Percentiles rank a stretch among this genome's conserved stretches.
Conservation (phyloP, 2,797 vertebrate species). For the Tenualosa thibaudeaui region DNA sequence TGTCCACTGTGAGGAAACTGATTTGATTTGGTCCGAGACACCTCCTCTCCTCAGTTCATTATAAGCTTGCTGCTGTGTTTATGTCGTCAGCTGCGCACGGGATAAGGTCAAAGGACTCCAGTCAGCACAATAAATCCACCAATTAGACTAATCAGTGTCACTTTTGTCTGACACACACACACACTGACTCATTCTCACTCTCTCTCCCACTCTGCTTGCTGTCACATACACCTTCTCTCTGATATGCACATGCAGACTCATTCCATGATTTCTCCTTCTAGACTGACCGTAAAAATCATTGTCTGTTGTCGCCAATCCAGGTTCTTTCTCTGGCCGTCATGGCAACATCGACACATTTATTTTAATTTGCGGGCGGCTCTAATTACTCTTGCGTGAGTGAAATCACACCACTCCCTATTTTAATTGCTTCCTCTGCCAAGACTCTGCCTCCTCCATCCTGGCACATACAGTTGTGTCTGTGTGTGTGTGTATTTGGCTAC, state of each 20-base stretch:
- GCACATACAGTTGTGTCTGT: not conserved
- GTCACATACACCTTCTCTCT: not conserved
- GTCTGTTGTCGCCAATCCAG: too few relatives aligned
- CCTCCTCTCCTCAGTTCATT: slow-evolving; percentile 13
- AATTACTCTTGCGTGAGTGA: not conserved
- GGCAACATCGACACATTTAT: too few relatives aligned
- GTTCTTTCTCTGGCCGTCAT: too few relatives aligned
- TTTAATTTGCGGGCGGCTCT: not conserved
- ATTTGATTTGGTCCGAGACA: not conserved
- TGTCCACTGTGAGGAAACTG: not conserved
- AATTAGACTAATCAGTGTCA: slow-evolving; percentile 7
- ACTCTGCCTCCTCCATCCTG: too few relatives aligned
- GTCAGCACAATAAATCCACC: slow-evolving; percentile 14
- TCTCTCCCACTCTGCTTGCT: not conserved
- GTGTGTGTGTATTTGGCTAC: not conserved
- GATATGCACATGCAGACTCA: not conserved
- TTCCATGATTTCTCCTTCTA: not conserved
- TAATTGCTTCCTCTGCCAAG: not conserved
- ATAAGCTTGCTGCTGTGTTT: not conserved
- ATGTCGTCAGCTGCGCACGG: not conserved
- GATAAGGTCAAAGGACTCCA: slow-evolving; percentile 6
- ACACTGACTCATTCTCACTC: too few relatives aligned
- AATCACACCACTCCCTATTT: slow-evolving; percentile 7
- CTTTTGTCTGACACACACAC: not conserved
- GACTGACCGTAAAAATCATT: too few relatives aligned